Conservation (phyloP, 2,113 vertebrate species). For the Apodemus speciosus region DNA sequence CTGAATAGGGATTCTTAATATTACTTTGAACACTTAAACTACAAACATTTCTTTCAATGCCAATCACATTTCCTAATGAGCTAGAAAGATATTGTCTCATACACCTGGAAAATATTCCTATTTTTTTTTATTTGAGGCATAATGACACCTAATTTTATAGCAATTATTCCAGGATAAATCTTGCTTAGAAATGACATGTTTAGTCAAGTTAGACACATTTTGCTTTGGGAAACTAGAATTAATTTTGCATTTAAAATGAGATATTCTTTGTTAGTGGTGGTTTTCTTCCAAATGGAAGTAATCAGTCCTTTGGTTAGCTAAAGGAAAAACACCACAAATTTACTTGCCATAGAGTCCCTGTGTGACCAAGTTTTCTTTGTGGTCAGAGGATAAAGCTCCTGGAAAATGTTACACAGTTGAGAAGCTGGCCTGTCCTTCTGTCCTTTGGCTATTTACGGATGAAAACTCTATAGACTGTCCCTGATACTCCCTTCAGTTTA, state of each 20-base stretch:
- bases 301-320: conserved; percentile 23
- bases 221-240: conserved; percentile 59
- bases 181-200: conserved; percentile 39
- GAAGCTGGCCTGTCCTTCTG: neutral
- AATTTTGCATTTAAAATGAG: conserved; percentile 61
- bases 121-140: conserved; percentile 54
- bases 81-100: conserved; percentile 41
- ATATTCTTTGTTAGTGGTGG: neutral
- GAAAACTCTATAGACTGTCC: neutral
- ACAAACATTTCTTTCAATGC: conserved; percentile 58
- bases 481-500: neutral
- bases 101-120: conserved; percentile 53
- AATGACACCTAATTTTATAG: conserved; percentile 59
- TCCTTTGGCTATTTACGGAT: neutral
- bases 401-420: neutral
- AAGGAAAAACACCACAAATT: neutral
- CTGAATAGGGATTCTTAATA: conserved; percentile 52
- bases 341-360: neutral
- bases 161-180: conserved; percentile 58
- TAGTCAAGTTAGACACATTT: conserved; percentile 44
- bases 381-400: neutral
- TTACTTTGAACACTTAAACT: conserved; percentile 56
- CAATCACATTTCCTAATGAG: conserved; percentile 46
- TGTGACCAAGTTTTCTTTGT: conserved; percentile 9
- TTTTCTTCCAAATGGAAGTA: conserved; percentile 48